phyloP scores from a whole-genome alignment of 2,888 invertebrate genomes.

The Anaspis maculata region DNA sequence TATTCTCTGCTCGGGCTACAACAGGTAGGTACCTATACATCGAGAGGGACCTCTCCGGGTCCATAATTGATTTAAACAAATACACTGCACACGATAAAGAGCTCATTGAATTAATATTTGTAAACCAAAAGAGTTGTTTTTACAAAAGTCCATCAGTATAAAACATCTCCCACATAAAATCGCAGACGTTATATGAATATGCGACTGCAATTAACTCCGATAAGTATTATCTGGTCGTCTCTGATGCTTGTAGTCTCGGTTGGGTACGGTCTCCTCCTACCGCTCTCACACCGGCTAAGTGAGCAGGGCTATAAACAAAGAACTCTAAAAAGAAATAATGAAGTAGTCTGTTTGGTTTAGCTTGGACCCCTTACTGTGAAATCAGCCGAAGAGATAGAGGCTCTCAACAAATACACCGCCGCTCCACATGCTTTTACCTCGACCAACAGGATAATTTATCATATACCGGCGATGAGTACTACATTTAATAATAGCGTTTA shows the following conservation, averaged over 20 bases:
- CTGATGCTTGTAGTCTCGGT: conserved; percentile 9
- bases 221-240: conserved; percentile 4
- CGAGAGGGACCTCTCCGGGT: too few species aligned
- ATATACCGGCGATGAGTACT: conserved; percentile 5
- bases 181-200: background rate
- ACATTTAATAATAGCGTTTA: too few species aligned
- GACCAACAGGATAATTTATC: conserved; percentile 13
- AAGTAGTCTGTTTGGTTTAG: conserved; percentile 27
- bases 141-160: too few species aligned
- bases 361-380: conserved; percentile 23
- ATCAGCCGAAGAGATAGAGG: conserved; percentile 15
- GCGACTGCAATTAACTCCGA: background rate
- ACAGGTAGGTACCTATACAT: too few species aligned
- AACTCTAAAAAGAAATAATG: conserved; percentile 22
- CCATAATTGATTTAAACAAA: too few species aligned
- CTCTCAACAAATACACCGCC: conserved; percentile 14
- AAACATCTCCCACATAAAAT: too few species aligned
- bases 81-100: too few species aligned
- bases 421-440: conserved; percentile 14
- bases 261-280: conserved; percentile 13
- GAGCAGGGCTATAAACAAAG: conserved; percentile 26
- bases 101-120: too few species aligned
- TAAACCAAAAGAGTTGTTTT: conserved; percentile 2
- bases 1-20: too few species aligned
- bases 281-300: conserved; percentile 25